Evolutionary conservation across 2,888 invertebrate genomes (phyloP).

Genomic region (Iphiclides podalirius): DNA sequence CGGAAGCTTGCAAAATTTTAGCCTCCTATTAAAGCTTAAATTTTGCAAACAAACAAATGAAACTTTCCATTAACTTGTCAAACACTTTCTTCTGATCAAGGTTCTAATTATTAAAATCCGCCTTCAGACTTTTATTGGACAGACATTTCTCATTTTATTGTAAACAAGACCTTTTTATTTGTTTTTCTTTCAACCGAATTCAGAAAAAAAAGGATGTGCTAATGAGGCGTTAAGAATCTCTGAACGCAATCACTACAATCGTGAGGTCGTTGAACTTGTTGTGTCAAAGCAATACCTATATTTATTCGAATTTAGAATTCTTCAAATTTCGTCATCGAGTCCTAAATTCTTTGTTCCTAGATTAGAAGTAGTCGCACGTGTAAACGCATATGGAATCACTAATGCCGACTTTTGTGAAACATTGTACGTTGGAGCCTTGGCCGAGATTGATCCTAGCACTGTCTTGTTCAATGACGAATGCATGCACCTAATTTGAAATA

Average conservation of each 20-base stretch:
- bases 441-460: constrained; percentile 45
- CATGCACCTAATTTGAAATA: constrained; percentile 17
- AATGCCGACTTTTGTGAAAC: constrained; percentile 63
- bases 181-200: neutral
- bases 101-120: too few relatives aligned
- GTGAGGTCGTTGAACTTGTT: neutral
- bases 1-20: too few relatives aligned
- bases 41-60: too few relatives aligned
- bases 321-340: constrained; percentile 37
- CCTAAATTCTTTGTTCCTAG: constrained; percentile 53
- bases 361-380: constrained; percentile 37
- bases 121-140: neutral
- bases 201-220: constrained; percentile 1
- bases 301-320: constrained; percentile 26
- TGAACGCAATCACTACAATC: neutral
- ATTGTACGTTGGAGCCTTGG: constrained; percentile 52
- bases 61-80: too few relatives aligned
- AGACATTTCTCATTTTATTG: too few relatives aligned
- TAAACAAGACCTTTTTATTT: too few relatives aligned
- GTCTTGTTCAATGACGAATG: constrained; percentile 27
- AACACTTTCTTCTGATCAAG: too few relatives aligned
- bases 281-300: constrained; percentile 2
- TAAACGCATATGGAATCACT: constrained; percentile 53
- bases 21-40: too few relatives aligned
- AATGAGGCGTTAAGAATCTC: constrained; percentile 2